Conservation (phyloP, 2,113 vertebrate species). For the Bothrops jararaca region DNA sequence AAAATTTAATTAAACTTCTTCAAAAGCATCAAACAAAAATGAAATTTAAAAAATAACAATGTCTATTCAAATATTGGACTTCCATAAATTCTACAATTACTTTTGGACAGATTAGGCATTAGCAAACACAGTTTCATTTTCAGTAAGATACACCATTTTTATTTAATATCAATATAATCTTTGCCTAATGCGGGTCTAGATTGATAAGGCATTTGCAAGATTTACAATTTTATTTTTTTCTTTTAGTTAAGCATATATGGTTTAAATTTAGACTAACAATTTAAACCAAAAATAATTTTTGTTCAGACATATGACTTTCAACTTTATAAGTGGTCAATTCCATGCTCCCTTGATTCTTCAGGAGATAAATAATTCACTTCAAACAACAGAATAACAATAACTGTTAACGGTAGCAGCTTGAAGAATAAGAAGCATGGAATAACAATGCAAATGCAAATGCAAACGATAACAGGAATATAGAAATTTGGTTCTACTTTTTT, state of each 20-base stretch:
- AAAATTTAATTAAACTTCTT: background rate
- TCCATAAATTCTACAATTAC: background rate
- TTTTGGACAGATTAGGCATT: background rate
- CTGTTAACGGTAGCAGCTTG: background rate
- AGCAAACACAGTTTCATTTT: background rate
- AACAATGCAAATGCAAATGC: background rate
- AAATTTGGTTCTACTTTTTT: background rate
- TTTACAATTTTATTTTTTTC: background rate
- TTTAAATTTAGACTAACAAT: background rate
- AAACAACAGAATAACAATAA: background rate
- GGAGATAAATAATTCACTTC: background rate
- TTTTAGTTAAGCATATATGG: background rate
- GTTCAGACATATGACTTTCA: background rate
- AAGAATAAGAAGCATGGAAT: background rate
- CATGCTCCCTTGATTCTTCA: background rate
- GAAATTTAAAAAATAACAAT: background rate
- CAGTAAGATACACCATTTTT: background rate
- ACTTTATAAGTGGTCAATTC: background rate
- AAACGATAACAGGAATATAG: background rate
- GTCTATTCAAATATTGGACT: background rate
- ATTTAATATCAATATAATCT: background rate
- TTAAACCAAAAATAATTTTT: background rate
- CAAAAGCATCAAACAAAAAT: background rate
- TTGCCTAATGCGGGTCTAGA: background rate
- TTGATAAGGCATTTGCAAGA: background rate